Evolutionary conservation across 2,797 vertebrate genomes (phyloP), one percentile per base, ranked within the genome.

Genomic region (Borostomias antarcticus): DNA sequence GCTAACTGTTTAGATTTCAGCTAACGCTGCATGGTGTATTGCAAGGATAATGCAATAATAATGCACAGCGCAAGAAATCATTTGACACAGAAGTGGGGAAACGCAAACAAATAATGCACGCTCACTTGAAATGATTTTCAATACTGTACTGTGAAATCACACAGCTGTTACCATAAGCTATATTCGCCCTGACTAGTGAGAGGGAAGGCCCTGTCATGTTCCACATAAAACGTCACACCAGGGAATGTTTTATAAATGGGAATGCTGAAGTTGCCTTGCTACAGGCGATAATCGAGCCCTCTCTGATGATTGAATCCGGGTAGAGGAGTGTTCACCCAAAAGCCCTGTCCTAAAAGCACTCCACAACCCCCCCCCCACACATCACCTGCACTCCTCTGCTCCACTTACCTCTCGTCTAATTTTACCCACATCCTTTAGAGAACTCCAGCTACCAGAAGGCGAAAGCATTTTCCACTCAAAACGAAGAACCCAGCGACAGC

Each of bases 371-470:
- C 37, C 25, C n/a, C 47, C 58, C 37, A 45, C 29, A 56, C 68
- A 57, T 76, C 67, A 67, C 70, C 73, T 68, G 58, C 69, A 71
- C 63, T 64, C 62, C 62, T 33, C 59, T 28, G 62, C 61, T 66
- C 62, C 63, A 77, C 72, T 78, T 78, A 77, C 73, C 63, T 64
- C 50, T 30, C 51, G 40, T 83, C 73, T 65, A 70, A 80, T 75
- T 82, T 73, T 59, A 78, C 69, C 62, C 58, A 52, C 2, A 63
- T 69, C 53, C 60, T 72, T 32, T 48, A 32, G 72, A 70, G 61
- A 66, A 43, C 53, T 32, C 33, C 25, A 35, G 35, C 61, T 32
- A 67, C 69, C 58, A 47, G 17, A 17, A 1, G 43, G 65, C 52
- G 53, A 35, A 73, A 72, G 40, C 47, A 62, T 52, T 66, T 59